Evolutionary conservation across 2,797 vertebrate species (phyloP).

Genomic region (Protosalanx chinensis): DNA sequence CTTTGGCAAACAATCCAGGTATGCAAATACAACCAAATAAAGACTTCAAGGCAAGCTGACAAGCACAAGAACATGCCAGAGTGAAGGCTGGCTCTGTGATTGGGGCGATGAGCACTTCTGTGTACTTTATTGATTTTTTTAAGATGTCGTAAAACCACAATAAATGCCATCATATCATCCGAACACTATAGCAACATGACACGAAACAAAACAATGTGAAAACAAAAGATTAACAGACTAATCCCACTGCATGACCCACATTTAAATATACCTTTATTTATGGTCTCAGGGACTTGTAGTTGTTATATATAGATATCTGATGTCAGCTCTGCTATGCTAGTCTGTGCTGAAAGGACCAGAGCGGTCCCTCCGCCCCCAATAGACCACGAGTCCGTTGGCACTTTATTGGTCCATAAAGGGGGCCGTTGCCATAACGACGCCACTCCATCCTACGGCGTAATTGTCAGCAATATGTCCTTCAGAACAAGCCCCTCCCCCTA

Average conservation of each 20-base stretch:
- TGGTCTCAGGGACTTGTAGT: constrained; percentile 65
- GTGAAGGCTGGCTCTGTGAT: constrained; percentile 37
- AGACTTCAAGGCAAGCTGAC: constrained; percentile 51
- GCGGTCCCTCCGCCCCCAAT: constrained; percentile 51
- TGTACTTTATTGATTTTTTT: constrained; percentile 72
- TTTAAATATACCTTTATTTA: constrained; percentile 79
- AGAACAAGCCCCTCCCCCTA: constrained; percentile 36
- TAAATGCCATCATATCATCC: constrained; percentile 73
- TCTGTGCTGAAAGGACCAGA: constrained; percentile 49
- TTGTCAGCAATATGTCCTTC: constrained; percentile 35
- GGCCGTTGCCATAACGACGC: constrained; percentile 57
- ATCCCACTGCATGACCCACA: constrained; percentile 73
- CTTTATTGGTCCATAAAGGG: constrained; percentile 50
- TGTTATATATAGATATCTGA: constrained; percentile 51
- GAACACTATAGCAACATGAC: constrained; percentile 74
- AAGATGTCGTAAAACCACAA: constrained; percentile 70
- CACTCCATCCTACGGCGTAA: constrained; percentile 32
- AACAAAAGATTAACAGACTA: constrained; percentile 62
- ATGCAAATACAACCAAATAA: constrained; percentile 66
- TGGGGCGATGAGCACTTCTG: constrained; percentile 54
- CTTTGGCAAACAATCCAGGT: constrained; percentile 52
- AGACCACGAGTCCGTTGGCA: constrained; percentile 57
- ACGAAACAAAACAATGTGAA: constrained; percentile 57
- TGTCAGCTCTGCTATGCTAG: constrained; percentile 50
- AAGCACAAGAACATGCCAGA: constrained; percentile 47